Evolutionary conservation across 2,113 vertebrate species (phyloP).

Genomic region (Mixornis gularis): DNA sequence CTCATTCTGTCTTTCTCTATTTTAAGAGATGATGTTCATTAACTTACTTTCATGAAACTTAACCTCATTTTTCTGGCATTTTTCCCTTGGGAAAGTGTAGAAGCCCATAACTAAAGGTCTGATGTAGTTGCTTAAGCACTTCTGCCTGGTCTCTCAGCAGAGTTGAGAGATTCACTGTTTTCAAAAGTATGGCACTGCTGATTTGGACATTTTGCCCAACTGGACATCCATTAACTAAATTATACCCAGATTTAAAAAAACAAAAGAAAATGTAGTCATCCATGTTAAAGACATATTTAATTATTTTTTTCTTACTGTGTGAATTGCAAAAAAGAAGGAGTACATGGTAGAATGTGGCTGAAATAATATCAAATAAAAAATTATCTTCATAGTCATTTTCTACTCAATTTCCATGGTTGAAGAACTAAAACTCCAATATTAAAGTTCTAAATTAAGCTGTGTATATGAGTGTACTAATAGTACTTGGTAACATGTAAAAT

Average conservation of each 20-base stretch:
- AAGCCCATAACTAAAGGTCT: neutral
- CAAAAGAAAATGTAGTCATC: neutral
- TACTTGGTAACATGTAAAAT: constrained; percentile 52
- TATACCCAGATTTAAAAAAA: neutral
- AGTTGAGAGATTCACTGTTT: neutral
- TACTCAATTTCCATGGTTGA: constrained; percentile 56
- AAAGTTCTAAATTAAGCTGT: constrained; percentile 61
- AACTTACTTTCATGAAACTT: neutral
- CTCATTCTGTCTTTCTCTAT: neutral
- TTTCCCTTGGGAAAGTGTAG: neutral
- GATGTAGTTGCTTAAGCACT: neutral
- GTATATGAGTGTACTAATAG: constrained; percentile 48
- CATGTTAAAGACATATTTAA: neutral
- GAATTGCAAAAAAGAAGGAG: neutral
- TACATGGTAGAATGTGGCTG: neutral
- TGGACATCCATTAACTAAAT: neutral
- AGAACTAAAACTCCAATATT: constrained; percentile 54
- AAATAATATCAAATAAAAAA: constrained; percentile 19
- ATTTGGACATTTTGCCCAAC: neutral
- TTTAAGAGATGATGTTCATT: neutral
- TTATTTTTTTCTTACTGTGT: neutral
- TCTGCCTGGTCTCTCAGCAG: neutral
- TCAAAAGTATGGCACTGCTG: neutral
- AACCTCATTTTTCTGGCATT: neutral
- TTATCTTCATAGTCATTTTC: constrained; percentile 46